These are phyloP conservation scores for Lepidurus packardi DNA, from an alignment of 1,140 invertebrate species.

Conservation along the genomic window DNA sequence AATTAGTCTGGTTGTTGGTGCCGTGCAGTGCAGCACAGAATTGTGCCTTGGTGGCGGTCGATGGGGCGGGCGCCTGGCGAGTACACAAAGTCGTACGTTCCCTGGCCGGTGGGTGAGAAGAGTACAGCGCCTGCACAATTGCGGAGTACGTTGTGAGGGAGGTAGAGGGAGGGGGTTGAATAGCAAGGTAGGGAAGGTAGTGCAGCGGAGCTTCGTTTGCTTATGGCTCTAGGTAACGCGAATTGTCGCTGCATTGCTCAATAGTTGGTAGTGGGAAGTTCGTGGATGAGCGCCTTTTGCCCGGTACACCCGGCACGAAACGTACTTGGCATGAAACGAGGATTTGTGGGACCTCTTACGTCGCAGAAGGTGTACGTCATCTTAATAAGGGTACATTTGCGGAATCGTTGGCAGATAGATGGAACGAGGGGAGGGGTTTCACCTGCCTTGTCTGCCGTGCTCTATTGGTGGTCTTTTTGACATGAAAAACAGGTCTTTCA, in stretches of 20 bases:
- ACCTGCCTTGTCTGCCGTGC: background rate
- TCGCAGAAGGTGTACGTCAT: background rate
- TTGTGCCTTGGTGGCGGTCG: background rate
- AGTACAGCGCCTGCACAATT: background rate
- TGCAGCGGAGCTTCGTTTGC: background rate
- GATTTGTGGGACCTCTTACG: background rate
- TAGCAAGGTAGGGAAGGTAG: background rate
- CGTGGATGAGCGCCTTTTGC: too few species aligned
- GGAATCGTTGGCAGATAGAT: background rate
- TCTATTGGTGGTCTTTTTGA: too few species aligned
- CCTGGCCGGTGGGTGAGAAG: too few species aligned
- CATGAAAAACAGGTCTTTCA: too few species aligned
- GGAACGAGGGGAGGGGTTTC: background rate
- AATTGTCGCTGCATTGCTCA: background rate
- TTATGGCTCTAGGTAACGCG: background rate
- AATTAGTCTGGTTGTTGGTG: conserved; percentile 5
- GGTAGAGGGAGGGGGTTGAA: background rate
- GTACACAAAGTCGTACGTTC: background rate
- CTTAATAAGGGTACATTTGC: background rate
- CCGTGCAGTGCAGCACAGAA: background rate
- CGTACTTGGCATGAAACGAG: background rate
- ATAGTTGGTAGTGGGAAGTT: background rate
- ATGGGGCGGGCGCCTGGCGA: background rate
- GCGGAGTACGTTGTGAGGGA: background rate
- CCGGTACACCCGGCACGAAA: background rate